Evolutionary conservation across 2,888 invertebrate species (phyloP), one percentile per base, ranked within the genome.

Genomic region (Philopedon plagiatum): DNA sequence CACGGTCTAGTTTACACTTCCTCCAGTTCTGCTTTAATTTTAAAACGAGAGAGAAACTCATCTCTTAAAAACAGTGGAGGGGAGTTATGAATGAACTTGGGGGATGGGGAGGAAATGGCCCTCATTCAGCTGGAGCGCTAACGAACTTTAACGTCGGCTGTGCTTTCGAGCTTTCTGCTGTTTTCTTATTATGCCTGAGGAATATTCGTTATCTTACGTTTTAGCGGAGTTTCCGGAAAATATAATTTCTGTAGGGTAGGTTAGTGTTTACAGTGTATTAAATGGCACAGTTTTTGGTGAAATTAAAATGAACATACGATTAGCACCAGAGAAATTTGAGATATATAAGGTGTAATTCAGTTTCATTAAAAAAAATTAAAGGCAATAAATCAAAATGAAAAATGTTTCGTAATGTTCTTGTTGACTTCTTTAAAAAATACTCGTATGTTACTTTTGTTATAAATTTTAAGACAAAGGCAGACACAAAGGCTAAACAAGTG

Each of bases 1-100:
- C 85, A 85, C 80, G 84, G 83, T 83, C 83, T 83, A 82, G 82
- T 84, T 84, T 84, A 82, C 83, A 84, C 83, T 83, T 81, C 80
- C 81, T 68, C 78, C 78, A 77, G 63, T 64, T 70, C 71, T 78
- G 77, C 82, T 83, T 84, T 84, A 84, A 84, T 84, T 84, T 84
- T 83, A 83, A 84, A 83, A 83, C 82, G 83, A 82, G 82, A 73
- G 69, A 63, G 74, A 84, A 83, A 83, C 83, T 84, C 84, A 83
- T 84, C 83, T 83, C 80, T 82, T 81, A 82, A 83, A 83, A 83
- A 83, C 83, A 82, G 82, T 79, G 78, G 65, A 70, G 79, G 78
- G 80, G 78, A 79, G 77, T 51, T 65, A 74, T 74, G 71, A 76
- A 69, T 73, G 76, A 76, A 75, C 70, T 69, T 71, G 34, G 21